Percentiles rank a stretch among this genome's conserved stretches.
Evolutionary conservation across 2,888 invertebrate species (phyloP).

Genomic region (Diplolepis rosae): DNA sequence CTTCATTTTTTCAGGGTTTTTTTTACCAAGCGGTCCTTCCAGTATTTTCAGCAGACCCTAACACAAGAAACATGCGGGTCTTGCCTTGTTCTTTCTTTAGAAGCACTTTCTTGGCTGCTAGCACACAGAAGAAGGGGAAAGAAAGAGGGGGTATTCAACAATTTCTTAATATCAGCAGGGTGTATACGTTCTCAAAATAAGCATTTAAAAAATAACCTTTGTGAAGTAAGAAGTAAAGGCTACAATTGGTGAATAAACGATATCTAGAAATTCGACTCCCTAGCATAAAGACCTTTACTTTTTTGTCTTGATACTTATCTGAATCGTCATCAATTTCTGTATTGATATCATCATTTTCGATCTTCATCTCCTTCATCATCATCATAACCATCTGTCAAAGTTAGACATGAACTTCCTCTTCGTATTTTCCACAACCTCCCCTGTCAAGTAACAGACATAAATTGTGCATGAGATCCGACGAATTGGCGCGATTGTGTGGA

Average conservation of each 20-base stretch:
- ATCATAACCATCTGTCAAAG: neutral
- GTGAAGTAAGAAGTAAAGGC: neutral
- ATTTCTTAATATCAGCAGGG: constrained; percentile 11
- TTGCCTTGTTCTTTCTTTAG: constrained; percentile 11
- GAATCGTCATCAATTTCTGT: neutral
- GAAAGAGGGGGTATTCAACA: constrained; percentile 6
- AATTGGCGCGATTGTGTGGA: constrained; percentile 45
- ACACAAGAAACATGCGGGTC: constrained; percentile 6
- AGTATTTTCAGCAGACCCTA: constrained; percentile 1
- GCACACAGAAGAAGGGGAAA: neutral
- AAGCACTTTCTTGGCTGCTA: neutral
- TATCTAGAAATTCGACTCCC: neutral
- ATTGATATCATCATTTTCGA: neutral
- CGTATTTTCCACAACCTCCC: neutral
- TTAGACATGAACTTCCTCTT: neutral
- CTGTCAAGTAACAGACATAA: constrained; percentile 1
- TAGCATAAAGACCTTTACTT: constrained; percentile 1
- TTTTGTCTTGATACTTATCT: neutral
- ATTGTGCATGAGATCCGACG: constrained; percentile 12
- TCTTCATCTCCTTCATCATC: neutral
- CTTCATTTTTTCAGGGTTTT: constrained; percentile 1
- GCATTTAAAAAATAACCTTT: constrained; percentile 1
- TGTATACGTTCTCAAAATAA: neutral
- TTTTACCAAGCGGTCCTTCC: neutral
- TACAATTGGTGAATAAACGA: neutral